Evolutionary conservation across 2,797 vertebrate species (phyloP).

Genomic region (Smutsia gigantea): DNA sequence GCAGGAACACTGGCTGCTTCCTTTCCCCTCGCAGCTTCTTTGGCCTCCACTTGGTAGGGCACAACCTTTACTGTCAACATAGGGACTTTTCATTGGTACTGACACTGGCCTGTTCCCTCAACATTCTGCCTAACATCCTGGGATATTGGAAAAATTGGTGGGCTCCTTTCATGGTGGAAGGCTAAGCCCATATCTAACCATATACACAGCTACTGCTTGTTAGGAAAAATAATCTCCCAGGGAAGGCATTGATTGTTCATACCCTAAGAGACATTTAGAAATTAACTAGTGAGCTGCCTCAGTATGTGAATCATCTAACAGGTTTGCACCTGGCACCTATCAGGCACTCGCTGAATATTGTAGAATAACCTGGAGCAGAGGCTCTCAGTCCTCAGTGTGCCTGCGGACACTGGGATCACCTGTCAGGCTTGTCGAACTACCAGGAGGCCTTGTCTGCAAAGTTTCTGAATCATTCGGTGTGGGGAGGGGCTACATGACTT

Average conservation of each 20-base stretch:
- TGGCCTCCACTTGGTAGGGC: not conserved
- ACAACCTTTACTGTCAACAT: not conserved
- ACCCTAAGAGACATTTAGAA: not conserved
- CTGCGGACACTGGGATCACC: not conserved
- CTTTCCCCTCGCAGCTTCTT: not conserved
- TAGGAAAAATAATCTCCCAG: not conserved
- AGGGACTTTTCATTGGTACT: not conserved
- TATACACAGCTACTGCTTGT: not conserved
- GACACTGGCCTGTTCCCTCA: not conserved
- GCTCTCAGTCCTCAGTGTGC: not conserved
- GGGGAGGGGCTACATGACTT: not conserved
- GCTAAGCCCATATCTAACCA: not conserved
- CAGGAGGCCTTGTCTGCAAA: not conserved
- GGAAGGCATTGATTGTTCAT: not conserved
- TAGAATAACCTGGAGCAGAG: not conserved
- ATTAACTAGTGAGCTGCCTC: not conserved
- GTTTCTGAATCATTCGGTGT: not conserved
- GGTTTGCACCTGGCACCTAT: not conserved
- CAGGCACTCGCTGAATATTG: not conserved
- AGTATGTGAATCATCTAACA: not conserved
- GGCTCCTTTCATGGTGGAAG: not conserved
- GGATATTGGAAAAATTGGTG: not conserved
- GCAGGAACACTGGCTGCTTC: not conserved
- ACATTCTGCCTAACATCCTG: not conserved
- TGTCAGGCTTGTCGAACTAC: not conserved